Conservation (phyloP, 2,888 invertebrate species). For the Cylindroiulus punctatus region DNA sequence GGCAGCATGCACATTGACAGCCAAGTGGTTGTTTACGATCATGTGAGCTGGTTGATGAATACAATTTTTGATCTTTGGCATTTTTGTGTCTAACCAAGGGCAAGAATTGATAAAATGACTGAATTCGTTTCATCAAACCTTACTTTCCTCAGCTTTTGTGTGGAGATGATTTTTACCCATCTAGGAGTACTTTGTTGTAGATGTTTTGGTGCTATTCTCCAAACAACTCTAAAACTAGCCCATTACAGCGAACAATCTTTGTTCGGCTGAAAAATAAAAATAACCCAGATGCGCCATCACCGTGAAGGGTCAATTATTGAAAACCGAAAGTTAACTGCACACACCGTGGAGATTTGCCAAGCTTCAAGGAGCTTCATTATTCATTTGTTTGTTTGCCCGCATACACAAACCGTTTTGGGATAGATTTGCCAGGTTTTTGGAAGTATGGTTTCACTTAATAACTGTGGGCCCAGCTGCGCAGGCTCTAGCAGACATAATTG, state of each 20-base stretch:
- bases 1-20: no score
- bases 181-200: no score
- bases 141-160: no score
- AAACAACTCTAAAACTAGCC: neutral
- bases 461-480: neutral
- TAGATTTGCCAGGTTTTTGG: neutral
- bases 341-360: conserved; percentile 22
- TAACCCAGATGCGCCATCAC: conserved; percentile 7
- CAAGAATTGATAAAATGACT: no score
- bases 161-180: neutral
- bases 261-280: conserved; percentile 13
- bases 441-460: neutral
- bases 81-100: no score
- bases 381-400: neutral
- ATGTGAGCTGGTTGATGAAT: no score
- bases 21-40: no score
- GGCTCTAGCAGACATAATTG: neutral
- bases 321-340: conserved; percentile 20
- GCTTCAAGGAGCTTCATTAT: conserved; percentile 13
- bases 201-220: no score
- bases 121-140: no score
- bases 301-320: conserved; percentile 4
- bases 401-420: neutral
- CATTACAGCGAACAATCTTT: neutral
- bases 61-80: no score